Base-by-base conservation (phyloP, 2,113 vertebrate genomes). In the Deroptyus accipitrinus region DNA sequence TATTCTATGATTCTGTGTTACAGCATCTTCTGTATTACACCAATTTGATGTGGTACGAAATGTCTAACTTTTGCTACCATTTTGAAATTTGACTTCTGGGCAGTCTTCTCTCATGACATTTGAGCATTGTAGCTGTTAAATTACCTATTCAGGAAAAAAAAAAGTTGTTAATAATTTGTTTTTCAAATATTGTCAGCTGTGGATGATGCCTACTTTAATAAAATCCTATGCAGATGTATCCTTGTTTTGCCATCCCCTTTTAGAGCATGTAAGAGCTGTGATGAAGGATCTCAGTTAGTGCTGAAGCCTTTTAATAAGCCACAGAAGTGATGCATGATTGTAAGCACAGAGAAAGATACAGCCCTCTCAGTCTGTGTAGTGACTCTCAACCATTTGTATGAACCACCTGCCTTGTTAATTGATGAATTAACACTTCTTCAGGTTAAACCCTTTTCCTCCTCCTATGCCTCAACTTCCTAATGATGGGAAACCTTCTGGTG, bases 181-280 rank as follows among this genome's bases (percentile, higher is more conserved):
- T 94, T 93, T 78, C 83, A 83, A 66, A 35, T 88, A 8, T 42
- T 85, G 2, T 37, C 76, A 74, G 69, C 73, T 66, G 68, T 62
- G 63, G 73, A 18, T 88, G 39, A 92, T 91, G 73, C 89, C 82
- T 94, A 75, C 91, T 96, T 91, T 35, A 96, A 95, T 97, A 95
- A 97, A 97, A 93, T 69, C 89, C 86, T 85, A 13, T 63, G 57
- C 86, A 90, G 68, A 42, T 25, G 8, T n/a, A 11, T 23, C 59
- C 33, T 62, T 13, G 25, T 41, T 82, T 77, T 84, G 62, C 78
- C 27, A 5, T 94, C 80, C 41, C 67, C 73, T 22, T 12, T 7
- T 39, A 59, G 49, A 62, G 28, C 30, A 8, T 2, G 3, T 20
- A 9, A 7, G 39, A 41, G 55, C 25, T 12, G 14, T 2, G 46